A percentile compares a stretch with the other conserved stretches of the same genome.
Conservation (phyloP, 2,113 vertebrate species). For the Raja brachyura region DNA sequence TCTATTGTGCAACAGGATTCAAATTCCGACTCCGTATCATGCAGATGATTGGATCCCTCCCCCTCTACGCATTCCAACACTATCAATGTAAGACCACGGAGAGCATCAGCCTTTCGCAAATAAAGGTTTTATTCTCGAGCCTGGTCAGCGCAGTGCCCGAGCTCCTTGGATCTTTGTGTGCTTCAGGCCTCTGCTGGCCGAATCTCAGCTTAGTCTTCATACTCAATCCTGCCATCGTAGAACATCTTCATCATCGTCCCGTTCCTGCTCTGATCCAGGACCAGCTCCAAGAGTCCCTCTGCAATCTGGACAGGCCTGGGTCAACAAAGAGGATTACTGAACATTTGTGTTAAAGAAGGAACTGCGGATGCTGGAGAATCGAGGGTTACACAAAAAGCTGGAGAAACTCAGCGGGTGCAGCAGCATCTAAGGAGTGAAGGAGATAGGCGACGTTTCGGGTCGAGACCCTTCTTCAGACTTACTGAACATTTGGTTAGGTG, state of each 20-base stretch:
- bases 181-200: too few relatives aligned
- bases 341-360: too few relatives aligned
- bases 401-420: too few relatives aligned
- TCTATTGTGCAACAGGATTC: too few relatives aligned
- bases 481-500: not conserved
- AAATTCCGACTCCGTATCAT: too few relatives aligned
- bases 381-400: too few relatives aligned
- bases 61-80: not conserved
- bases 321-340: not conserved
- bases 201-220: not conserved
- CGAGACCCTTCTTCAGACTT: too few relatives aligned
- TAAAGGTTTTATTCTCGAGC: not conserved
- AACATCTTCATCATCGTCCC: constrained; percentile 46
- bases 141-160: not conserved
- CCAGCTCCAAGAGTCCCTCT: constrained; percentile 47
- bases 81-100: not conserved
- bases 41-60: too few relatives aligned
- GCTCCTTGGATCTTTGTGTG: not conserved
- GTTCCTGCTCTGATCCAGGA: constrained; percentile 51
- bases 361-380: too few relatives aligned
- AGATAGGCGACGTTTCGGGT: too few relatives aligned
- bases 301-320: constrained; percentile 49
- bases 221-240: not conserved
- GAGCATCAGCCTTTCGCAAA: not conserved
- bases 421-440: too few relatives aligned